Conservation (phyloP, 1,140 invertebrate genomes). For the Panulirus ornatus region DNA sequence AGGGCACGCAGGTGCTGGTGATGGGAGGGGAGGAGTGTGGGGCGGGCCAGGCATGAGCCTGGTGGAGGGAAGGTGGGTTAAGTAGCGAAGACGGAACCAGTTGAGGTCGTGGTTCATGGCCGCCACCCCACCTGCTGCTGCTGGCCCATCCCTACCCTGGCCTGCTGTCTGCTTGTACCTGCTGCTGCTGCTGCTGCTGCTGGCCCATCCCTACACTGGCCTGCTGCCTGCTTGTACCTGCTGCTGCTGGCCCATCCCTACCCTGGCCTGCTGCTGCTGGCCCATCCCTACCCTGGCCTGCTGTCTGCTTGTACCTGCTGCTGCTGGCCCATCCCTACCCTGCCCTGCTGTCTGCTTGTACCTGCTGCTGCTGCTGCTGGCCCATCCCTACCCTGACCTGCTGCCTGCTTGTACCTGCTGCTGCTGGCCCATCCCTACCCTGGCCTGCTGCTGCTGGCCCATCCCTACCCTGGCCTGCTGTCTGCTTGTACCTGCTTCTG, state of each 20-base stretch:
- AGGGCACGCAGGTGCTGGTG: neutral
- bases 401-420: neutral
- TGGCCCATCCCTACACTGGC: neutral
- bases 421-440: neutral
- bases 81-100: constrained; percentile 4
- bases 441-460: neutral
- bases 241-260: neutral
- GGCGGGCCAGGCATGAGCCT: no score
- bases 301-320: neutral
- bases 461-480: no score
- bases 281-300: neutral
- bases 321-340: neutral
- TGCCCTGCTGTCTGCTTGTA: no score
- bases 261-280: neutral
- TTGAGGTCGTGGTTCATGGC: neutral
- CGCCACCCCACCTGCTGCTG: neutral
- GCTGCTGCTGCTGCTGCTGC: neutral
- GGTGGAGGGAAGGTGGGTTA: neutral
- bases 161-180: neutral
- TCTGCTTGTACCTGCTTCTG: neutral
- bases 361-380: no score
- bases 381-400: no score
- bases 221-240: neutral
- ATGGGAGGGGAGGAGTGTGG: no score
- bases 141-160: neutral